Percentiles rank a stretch among this genome's conserved stretches.
These are phyloP conservation scores for Ochropacha duplaris DNA, from an alignment of 2,888 invertebrate genomes.

Conservation along the genomic window DNA sequence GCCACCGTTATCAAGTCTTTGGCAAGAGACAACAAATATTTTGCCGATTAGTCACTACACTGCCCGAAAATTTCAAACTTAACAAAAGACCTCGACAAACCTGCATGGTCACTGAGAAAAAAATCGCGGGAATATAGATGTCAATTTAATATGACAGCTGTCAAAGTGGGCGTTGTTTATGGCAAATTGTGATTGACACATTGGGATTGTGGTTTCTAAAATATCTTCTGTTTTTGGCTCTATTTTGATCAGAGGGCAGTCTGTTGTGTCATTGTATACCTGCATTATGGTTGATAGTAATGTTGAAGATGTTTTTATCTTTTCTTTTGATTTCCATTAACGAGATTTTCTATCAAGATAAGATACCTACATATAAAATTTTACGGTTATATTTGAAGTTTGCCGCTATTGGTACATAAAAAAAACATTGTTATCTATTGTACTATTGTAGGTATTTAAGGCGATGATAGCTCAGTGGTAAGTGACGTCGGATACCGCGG, in stretches of 20 bases:
- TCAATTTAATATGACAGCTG: constrained; percentile 77
- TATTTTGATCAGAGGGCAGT: constrained; percentile 16
- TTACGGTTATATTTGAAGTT: too few relatives aligned
- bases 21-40: constrained; percentile 28
- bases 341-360: too few relatives aligned
- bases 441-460: too few relatives aligned
- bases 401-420: background rate
- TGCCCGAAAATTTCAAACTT: constrained; percentile 13
- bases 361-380: too few relatives aligned
- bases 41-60: constrained; percentile 38
- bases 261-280: constrained; percentile 35
- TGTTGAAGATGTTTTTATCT: constrained; percentile 8
- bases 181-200: constrained; percentile 60
- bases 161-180: constrained; percentile 62
- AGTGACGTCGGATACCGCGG: too few relatives aligned
- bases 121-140: constrained; percentile 57
- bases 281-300: constrained; percentile 9
- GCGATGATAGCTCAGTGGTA: too few relatives aligned
- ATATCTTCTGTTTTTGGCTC: constrained; percentile 44
- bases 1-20: constrained; percentile 21
- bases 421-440: background rate
- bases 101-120: constrained; percentile 20
- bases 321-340: background rate
- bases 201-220: constrained; percentile 40
- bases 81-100: constrained; percentile 23